Base-by-base conservation (phyloP, 2,113 vertebrate species). In the Pelvicachromis taeniatus region DNA sequence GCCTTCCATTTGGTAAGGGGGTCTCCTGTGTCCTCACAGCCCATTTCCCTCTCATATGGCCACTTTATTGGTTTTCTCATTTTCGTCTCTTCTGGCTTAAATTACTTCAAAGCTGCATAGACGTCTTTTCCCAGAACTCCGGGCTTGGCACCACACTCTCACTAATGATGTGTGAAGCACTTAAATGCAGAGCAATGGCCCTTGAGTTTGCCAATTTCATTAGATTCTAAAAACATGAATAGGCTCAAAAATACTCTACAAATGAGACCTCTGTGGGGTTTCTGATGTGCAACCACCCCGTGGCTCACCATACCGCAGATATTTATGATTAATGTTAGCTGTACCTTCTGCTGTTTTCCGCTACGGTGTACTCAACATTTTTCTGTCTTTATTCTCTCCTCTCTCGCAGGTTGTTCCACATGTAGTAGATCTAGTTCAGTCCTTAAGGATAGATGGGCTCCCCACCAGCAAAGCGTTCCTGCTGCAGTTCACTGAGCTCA, bases 1-100 rank as follows among this genome's bases (percentile, higher is more conserved):
- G 98, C 98, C 80, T 99, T 99, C 94, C 99, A 99, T 93, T 95
- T 99, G 97, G 99, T 99, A 94, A 96, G 97, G 92, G 16, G 68
- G 73, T 90, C 78, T 78, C 75, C 56, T 77, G 35, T 55, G 63
- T 80, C 61, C 56, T 84, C 70, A 85, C 63, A 89, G 86, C 77
- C 73, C 87, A 83, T 89, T 92, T 85, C 82, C 85, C 65, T 65
- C 54, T 87, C 31, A 83, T 81, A 77, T 80, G 53, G 55, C 77
- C 77, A 77, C 81, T 78, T 86, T 85, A 85, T 85, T 85, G 61
- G 68, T 70, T 92, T 89, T 80, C 68, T 85, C 56, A 85, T 91
- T 87, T 88, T 87, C 61, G 58, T 88, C 82, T 89, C 59, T 89
- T 88, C 45, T 91, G 65, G 48, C 73, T 89, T 88, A 92, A 93